These are phyloP conservation scores for Fukomys damarensis DNA, from an alignment of 2,113 vertebrate genomes.

Conservation along the genomic window DNA sequence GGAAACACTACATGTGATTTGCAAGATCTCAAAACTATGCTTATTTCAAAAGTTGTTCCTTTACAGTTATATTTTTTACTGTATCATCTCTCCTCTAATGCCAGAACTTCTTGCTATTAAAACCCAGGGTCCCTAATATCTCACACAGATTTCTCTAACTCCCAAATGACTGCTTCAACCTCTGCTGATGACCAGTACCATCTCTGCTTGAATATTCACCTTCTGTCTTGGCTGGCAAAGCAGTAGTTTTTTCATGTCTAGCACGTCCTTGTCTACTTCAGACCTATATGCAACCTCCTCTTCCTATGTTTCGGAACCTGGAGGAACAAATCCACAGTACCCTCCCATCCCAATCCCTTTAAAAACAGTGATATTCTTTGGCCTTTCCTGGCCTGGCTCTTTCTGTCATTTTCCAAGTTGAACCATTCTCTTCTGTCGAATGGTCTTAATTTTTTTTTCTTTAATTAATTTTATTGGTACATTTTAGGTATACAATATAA, in stretches of 20 bases:
- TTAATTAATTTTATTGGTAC: no score
- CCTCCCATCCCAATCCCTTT: not conserved
- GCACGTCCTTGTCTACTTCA: not conserved
- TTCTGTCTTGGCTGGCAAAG: not conserved
- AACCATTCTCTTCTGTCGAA: not conserved
- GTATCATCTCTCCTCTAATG: not conserved
- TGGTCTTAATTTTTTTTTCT: not conserved
- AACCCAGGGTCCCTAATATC: not conserved
- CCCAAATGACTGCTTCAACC: not conserved
- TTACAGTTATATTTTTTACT: not conserved
- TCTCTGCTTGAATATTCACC: not conserved
- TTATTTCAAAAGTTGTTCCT: not conserved
- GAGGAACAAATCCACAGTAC: not conserved
- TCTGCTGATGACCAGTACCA: not conserved
- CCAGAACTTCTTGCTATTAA: not conserved
- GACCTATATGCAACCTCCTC: not conserved
- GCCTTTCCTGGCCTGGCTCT: not conserved
- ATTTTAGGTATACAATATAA: no score
- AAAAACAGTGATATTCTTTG: not conserved
- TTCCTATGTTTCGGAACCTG: not conserved
- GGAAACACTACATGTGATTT: not conserved
- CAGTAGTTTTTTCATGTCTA: no score
- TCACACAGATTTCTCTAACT: not conserved
- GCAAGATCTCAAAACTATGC: not conserved
- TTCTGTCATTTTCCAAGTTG: not conserved